phyloP scores from a whole-genome alignment of 2,113 vertebrate species.

The Ranitomeya variabilis region DNA sequence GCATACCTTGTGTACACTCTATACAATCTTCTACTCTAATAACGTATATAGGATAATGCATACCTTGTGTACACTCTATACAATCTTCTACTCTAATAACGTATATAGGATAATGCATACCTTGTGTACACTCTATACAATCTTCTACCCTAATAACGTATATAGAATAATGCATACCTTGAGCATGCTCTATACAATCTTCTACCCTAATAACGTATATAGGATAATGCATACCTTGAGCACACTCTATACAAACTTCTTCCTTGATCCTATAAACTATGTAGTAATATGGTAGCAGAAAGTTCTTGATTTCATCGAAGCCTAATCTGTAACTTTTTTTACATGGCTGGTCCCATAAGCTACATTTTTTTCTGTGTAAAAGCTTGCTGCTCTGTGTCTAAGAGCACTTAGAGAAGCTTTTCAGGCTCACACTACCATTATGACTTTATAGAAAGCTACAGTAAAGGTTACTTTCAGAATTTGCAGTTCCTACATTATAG shows the following conservation, averaged over 20 bases:
- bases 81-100: no score
- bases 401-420: slow-evolving; percentile 9
- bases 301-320: background rate
- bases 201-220: background rate
- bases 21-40: no score
- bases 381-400: background rate
- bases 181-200: no score
- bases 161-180: no score
- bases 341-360: background rate
- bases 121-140: no score
- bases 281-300: background rate
- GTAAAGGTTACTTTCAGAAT: slow-evolving; percentile 8
- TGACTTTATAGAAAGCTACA: background rate
- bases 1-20: no score
- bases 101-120: no score
- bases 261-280: background rate
- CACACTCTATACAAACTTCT: background rate
- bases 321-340: background rate
- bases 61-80: no score
- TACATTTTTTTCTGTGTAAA: background rate
- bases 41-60: no score
- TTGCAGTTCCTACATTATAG: background rate
- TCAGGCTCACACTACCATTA: background rate
- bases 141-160: no score
- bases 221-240: background rate